Base-by-base conservation (phyloP, 2,888 invertebrate species). In the Elmis aenea region DNA sequence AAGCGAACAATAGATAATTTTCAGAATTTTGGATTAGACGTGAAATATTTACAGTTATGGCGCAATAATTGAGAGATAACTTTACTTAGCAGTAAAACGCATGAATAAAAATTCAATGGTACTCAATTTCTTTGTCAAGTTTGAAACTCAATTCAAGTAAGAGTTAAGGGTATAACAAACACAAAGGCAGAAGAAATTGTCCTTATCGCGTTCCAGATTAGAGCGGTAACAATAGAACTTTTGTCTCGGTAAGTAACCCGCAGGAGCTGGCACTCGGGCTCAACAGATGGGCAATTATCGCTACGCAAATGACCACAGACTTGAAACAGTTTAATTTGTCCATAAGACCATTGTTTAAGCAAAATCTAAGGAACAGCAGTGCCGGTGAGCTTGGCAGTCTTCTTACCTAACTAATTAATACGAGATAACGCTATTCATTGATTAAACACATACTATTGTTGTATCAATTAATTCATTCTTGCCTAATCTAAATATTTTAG, bases 181-280 rank as follows among this genome's bases (percentile, higher is more conserved):
- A 42, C 42, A 42, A 42, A 42, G 37, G 42, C 34, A 31, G 33
- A 42, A 42, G 42, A 42, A 42, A 42, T 38, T 42, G 42, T 42
- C 38, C 42, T 42, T 42, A 38, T 42, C 42, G 34, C 31, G 42
- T 38, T 42, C 42, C 34, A 42, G 42, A 42, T 42, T 42, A 42
- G 27, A 38, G 20, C 24, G 13, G 10, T 30, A 38, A 42, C 42
- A 42, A 42, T 34, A 16, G 28, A 13, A 33, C 42, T 31, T 42
- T 42, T 42, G 42, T 42, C 31, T 30, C 30, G 18, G 18, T 22
- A 33, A 13, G 33, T 38, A 42, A 30, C 32, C 31, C 25, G 20
- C 28, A 26, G 33, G 41, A 37, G 18, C 25, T 38, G 37, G 38
- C 14, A 33, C 37, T 16, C 25, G 34, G 38, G 38, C 38, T 42